These are phyloP conservation scores for Enteromius afrohamiltoni DNA, from an alignment of 2,797 vertebrate species.

Conservation along the genomic window DNA sequence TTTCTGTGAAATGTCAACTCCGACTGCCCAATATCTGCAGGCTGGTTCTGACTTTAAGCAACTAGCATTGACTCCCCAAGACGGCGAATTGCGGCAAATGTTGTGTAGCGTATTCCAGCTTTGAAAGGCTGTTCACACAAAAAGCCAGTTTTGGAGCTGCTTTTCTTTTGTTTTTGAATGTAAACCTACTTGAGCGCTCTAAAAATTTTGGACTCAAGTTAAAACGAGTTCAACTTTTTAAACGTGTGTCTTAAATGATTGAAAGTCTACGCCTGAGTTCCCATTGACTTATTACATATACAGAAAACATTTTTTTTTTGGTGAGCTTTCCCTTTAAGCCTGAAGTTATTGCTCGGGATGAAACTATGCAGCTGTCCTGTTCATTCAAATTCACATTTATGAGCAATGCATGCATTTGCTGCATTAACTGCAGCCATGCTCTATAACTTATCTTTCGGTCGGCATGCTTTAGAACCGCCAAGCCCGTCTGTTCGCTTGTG, in stretches of 20 bases:
- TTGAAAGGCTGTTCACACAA: not conserved
- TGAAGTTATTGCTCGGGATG: not conserved
- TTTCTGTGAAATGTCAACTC: not conserved
- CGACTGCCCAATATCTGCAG: not conserved
- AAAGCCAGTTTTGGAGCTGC: not conserved
- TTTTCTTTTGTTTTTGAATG: not conserved
- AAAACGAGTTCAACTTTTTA: not conserved
- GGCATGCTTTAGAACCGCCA: conserved; percentile 2
- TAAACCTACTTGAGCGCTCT: not conserved
- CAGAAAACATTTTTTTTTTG: not conserved
- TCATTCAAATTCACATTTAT: conserved; percentile 10
- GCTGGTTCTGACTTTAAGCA: not conserved
- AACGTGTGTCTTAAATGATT: not conserved
- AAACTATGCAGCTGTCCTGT: conserved; percentile 7
- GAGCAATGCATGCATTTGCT: conserved; percentile 26
- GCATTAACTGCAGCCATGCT: conserved; percentile 17
- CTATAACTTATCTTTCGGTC: not conserved
- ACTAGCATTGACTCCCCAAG: not conserved
- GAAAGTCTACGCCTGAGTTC: not conserved
- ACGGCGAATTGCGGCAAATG: not conserved
- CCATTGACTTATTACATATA: not conserved
- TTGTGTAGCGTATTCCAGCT: not conserved
- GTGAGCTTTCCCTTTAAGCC: not conserved
- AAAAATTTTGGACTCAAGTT: not conserved
- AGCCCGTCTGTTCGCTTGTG: not conserved